Percentiles rank a stretch among this genome's conserved stretches.
These are phyloP conservation scores for Colaptes auratus DNA, from an alignment of 2,113 vertebrate species.

Conservation along the genomic window DNA sequence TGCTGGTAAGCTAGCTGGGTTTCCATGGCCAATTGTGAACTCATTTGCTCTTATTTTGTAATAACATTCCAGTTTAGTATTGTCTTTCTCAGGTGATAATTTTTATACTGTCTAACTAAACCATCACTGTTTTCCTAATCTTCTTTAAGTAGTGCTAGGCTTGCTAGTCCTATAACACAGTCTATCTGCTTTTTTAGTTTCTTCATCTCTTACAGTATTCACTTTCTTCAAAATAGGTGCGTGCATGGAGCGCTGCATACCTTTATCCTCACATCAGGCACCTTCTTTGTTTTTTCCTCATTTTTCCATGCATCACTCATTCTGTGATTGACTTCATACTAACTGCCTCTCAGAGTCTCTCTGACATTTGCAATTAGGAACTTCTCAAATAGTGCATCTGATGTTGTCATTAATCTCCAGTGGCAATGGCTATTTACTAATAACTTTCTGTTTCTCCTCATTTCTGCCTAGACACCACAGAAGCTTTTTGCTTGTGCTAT, in stretches of 20 bases:
- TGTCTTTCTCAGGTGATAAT: neutral
- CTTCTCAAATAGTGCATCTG: neutral
- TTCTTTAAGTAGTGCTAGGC: neutral
- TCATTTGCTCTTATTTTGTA: neutral
- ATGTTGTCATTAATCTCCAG: neutral
- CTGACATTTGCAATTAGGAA: neutral
- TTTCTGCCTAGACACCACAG: neutral
- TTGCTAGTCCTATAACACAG: neutral
- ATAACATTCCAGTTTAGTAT: neutral
- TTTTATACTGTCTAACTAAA: neutral
- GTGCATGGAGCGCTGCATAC: neutral
- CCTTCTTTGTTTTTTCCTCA: neutral
- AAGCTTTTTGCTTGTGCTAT: neutral
- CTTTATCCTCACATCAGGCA: neutral
- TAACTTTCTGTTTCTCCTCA: neutral
- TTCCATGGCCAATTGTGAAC: neutral
- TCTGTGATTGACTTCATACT: neutral
- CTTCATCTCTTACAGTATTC: neutral
- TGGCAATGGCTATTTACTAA: neutral
- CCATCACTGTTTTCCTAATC: neutral
- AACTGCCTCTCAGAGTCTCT: neutral
- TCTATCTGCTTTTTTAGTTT: neutral
- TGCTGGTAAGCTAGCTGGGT: neutral
- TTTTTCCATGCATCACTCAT: neutral
- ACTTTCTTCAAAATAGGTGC: neutral